Evolutionary conservation across 2,113 vertebrate species (phyloP).

Genomic region (Nerophis ophidion): DNA sequence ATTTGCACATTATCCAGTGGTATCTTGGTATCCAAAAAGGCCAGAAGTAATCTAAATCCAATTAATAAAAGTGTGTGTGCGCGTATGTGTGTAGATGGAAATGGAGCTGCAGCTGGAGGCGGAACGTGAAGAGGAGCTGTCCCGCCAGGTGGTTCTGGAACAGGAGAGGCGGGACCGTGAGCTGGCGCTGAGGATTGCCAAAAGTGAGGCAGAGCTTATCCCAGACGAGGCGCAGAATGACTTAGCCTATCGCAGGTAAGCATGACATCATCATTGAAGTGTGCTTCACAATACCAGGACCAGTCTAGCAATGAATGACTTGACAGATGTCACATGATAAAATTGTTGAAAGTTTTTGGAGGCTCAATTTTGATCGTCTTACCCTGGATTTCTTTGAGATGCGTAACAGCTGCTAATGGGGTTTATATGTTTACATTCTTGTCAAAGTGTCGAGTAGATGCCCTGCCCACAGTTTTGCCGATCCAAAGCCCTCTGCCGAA

Average conservation of each 20-base stretch:
- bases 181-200: slow-evolving; percentile 90
- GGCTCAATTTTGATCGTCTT: background rate
- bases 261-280: background rate
- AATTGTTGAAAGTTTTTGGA: background rate
- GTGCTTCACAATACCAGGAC: too few species aligned
- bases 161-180: slow-evolving; percentile 92
- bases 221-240: slow-evolving; percentile 80
- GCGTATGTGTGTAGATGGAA: slow-evolving; percentile 72
- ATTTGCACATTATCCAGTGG: too few species aligned
- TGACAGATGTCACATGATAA: background rate
- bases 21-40: too few species aligned
- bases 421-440: too few species aligned
- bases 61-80: too few species aligned
- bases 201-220: slow-evolving; percentile 90
- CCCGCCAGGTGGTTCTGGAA: slow-evolving; percentile 82
- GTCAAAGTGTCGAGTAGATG: too few species aligned
- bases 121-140: slow-evolving; percentile 80
- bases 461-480: too few species aligned
- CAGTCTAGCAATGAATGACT: background rate
- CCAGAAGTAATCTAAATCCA: too few species aligned
- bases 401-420: too few species aligned
- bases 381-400: too few species aligned
- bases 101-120: slow-evolving; percentile 84
- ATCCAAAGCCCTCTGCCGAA: too few species aligned
- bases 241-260: slow-evolving; percentile 81